Evolutionary conservation across 1,140 invertebrate genomes (phyloP).

Genomic region (Drosophila navojoa): DNA sequence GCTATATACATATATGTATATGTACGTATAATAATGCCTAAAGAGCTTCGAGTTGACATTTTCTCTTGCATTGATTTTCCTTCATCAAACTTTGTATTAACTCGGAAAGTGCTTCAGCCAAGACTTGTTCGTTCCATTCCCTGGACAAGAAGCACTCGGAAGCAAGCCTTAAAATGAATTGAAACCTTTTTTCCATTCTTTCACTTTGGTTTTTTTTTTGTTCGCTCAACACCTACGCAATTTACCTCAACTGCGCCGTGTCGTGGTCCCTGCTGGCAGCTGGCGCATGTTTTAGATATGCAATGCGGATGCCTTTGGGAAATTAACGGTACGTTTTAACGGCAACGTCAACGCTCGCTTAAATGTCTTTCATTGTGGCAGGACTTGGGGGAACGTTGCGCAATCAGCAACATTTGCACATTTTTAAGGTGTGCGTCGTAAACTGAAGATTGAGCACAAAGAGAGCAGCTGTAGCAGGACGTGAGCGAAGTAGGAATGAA

Average conservation of each 20-base stretch:
- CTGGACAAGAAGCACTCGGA: slow-evolving; percentile 1
- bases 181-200: slow-evolving; percentile 24
- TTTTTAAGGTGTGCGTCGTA: slow-evolving; percentile 35
- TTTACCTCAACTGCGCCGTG: slow-evolving; percentile 4
- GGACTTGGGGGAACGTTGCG: slow-evolving; percentile 18
- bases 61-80: no score
- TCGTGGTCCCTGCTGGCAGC: slow-evolving; percentile 38
- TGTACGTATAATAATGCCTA: no score
- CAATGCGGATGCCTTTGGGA: slow-evolving; percentile 66
- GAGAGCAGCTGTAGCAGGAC: neutral
- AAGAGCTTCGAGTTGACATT: no score
- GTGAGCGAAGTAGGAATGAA: neutral
- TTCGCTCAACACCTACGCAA: slow-evolving; percentile 49
- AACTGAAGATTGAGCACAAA: neutral
- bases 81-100: neutral
- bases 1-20: no score
- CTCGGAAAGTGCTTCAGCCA: neutral
- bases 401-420: slow-evolving; percentile 25
- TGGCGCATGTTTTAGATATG: slow-evolving; percentile 69
- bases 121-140: neutral
- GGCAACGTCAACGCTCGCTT: slow-evolving; percentile 43
- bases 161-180: slow-evolving; percentile 27
- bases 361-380: slow-evolving; percentile 50
- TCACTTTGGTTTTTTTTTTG: no score
- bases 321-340: slow-evolving; percentile 70